phyloP scores from a whole-genome alignment of 2,888 invertebrate species.

The Trichacis sp. region DNA sequence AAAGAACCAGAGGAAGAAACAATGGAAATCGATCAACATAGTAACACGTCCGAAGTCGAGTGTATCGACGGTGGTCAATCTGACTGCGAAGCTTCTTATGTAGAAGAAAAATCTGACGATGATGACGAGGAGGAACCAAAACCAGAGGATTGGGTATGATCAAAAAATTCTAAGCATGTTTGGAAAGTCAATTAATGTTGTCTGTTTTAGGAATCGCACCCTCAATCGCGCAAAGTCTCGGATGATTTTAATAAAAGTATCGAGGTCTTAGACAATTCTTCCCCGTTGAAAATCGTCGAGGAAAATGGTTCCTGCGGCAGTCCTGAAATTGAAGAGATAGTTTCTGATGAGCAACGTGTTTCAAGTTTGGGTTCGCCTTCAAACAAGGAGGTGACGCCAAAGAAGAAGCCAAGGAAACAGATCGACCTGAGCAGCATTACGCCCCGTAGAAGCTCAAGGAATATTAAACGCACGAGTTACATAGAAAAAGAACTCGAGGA shows the following conservation, averaged over 20 bases:
- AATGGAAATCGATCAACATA: conserved; percentile 62
- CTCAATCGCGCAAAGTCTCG: no score
- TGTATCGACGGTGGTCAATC: conserved; percentile 60
- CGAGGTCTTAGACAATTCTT: conserved; percentile 52
- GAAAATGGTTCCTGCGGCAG: conserved; percentile 65
- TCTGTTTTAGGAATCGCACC: no score
- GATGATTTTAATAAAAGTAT: conserved; percentile 53
- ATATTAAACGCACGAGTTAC: conserved; percentile 74
- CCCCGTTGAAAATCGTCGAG: conserved; percentile 61
- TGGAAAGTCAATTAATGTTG: no score
- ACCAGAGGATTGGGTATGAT: background rate
- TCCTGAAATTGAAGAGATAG: conserved; percentile 66
- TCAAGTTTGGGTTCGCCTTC: conserved; percentile 47
- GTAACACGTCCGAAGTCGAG: conserved; percentile 64
- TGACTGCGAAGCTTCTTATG: conserved; percentile 43
- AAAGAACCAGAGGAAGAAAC: conserved; percentile 38
- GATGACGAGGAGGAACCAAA: conserved; percentile 61
- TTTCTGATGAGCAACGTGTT: conserved; percentile 49
- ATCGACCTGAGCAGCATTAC: conserved; percentile 66
- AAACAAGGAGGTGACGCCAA: conserved; percentile 51
- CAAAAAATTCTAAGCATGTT: no score
- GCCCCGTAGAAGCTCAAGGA: conserved; percentile 72
- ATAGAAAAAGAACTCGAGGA: conserved; percentile 70
- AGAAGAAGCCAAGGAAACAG: conserved; percentile 59
- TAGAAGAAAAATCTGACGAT: conserved; percentile 54